Percentiles rank a stretch among this genome's conserved stretches.
These are phyloP conservation scores for Mythimna vitellina DNA, from an alignment of 2,888 invertebrate genomes.

Conservation along the genomic window DNA sequence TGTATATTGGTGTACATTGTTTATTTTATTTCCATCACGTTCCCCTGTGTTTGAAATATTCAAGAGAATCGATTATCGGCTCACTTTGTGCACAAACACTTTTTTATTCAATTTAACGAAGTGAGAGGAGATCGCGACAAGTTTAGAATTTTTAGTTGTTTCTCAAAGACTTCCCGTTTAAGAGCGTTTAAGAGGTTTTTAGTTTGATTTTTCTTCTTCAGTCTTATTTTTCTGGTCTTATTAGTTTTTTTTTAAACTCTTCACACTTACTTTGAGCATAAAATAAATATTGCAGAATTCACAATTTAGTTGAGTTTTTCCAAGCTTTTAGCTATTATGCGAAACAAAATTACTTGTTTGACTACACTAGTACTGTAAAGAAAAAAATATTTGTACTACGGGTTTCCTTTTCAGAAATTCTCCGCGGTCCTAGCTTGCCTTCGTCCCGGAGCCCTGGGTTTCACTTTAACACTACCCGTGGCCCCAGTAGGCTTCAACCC, in stretches of 20 bases:
- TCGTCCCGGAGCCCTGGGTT: too few relatives aligned
- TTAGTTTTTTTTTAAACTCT: slow-evolving; percentile 3
- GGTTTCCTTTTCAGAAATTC: too few relatives aligned
- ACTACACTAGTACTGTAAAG: too few relatives aligned
- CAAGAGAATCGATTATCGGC: slow-evolving; percentile 87
- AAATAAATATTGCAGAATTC: too few relatives aligned
- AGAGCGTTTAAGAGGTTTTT: slow-evolving; percentile 44
- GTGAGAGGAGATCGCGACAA: slow-evolving; percentile 67
- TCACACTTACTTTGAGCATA: background rate
- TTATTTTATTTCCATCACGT: slow-evolving; percentile 84
- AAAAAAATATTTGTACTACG: too few relatives aligned
- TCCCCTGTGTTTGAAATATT: slow-evolving; percentile 84
- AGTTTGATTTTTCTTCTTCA: slow-evolving; percentile 35
- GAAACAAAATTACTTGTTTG: too few relatives aligned
- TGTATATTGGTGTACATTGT: slow-evolving; percentile 37
- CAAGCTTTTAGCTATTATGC: too few relatives aligned
- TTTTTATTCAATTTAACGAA: slow-evolving; percentile 84
- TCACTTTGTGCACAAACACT: slow-evolving; percentile 86
- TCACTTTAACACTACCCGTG: too few relatives aligned
- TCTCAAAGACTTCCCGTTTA: slow-evolving; percentile 50
- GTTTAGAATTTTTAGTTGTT: slow-evolving; percentile 67
- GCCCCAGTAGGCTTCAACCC: too few relatives aligned
- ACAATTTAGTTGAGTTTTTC: too few relatives aligned
- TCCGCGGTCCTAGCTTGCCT: too few relatives aligned
- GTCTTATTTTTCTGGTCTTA: slow-evolving; percentile 19